Base-by-base conservation (phyloP, 2,797 vertebrate genomes). In the Bucorvus abyssinicus region DNA sequence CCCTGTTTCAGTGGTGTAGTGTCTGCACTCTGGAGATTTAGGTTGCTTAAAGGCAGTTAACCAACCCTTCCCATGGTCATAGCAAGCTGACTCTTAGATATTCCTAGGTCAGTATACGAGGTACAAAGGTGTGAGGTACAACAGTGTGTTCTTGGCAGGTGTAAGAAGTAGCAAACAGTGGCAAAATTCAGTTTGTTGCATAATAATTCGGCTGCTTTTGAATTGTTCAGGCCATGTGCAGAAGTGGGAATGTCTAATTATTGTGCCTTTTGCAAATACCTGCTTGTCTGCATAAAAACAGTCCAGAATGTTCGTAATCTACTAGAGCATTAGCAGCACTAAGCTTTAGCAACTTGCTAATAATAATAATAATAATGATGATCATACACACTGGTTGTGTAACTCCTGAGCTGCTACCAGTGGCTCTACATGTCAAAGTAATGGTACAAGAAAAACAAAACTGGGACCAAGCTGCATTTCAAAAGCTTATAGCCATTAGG, bases 341-440 rank as follows among this genome's bases (percentile, higher is more conserved):
- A 93, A 97, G 98, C 98, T 98, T 98, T 96, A 92, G 97, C 98
- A 98, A 98, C 97, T 96, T 44, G 97, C 98, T 98, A 98, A 97
- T 97, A 94, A 96, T 93, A 40, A 84, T 69, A 69, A 97, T 98
- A 98, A 96, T 97, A 95, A 96, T 98, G 98, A 96, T 97, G 94
- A 96, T 92, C 84, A 88, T 97, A 95, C 91, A 85, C 96, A 97
- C 94, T 93, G 95, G 95, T 96, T 97, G 92, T 97, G 95, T 97
- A 94, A 97, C 91, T 96, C 49, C 90, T 96, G 97, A 96, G 97
- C 97, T 94, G 97, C 96, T 97, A 79, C 93, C 96, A 87, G 95
- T 71, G 67, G 96, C 95, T 97, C 95, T 95, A 88, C 84, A 40
- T 52, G 44, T 93, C 90, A 95, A 95, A 96, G 92, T 97, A 92